A percentile compares a stretch with the other conserved stretches of the same genome.
Conservation (phyloP, 2,888 invertebrate genomes). For the Keiferia lycopersicella region DNA sequence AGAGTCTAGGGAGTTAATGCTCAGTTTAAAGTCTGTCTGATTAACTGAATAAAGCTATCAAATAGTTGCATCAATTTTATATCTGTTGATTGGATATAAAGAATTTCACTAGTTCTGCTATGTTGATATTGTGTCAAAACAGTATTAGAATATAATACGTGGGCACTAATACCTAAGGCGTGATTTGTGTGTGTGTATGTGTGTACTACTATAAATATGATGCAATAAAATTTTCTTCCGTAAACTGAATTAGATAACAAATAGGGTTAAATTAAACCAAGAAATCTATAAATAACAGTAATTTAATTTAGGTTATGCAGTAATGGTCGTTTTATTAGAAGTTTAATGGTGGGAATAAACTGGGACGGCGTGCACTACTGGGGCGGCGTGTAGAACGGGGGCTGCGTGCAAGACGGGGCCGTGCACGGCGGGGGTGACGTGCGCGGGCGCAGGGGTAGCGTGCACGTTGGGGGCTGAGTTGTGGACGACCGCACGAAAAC, state of each 20-base stretch:
- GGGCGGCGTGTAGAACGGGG: constrained; percentile 40
- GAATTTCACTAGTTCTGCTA: not conserved
- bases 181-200: too few relatives aligned
- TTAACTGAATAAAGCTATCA: not conserved
- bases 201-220: not conserved
- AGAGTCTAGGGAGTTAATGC: not conserved
- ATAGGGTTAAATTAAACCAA: constrained; percentile 24
- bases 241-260: not conserved
- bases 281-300: constrained; percentile 47
- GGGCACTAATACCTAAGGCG: too few relatives aligned
- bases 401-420: constrained; percentile 38
- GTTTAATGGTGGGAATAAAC: constrained; percentile 52
- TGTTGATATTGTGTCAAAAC: not conserved
- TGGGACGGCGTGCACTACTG: constrained; percentile 44
- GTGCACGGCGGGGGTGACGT: constrained; percentile 42
- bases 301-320: constrained; percentile 49
- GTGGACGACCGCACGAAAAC: constrained; percentile 73
- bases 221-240: constrained; percentile 2
- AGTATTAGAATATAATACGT: not conserved
- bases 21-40: not conserved
- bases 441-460: constrained; percentile 48
- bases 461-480: constrained; percentile 65
- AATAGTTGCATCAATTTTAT: not conserved
- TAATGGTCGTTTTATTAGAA: constrained; percentile 36
- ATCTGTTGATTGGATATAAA: too few relatives aligned